Base-by-base conservation (phyloP, 1,140 invertebrate species). In the Drosophila watanabei region DNA sequence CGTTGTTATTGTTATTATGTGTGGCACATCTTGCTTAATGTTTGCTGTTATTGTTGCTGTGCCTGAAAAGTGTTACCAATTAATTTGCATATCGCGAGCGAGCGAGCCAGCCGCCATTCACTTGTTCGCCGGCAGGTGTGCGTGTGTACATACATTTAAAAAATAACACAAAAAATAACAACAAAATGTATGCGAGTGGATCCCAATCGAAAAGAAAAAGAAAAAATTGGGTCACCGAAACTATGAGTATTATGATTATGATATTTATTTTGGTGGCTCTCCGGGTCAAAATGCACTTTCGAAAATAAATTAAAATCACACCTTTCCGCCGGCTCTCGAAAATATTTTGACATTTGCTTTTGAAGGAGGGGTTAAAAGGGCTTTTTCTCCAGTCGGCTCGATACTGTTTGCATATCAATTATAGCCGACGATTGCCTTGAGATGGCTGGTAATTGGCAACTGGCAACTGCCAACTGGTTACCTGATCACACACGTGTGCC, bases 51-150 rank as follows among this genome's bases (percentile, higher is more conserved):
- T 60, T 60, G 56, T 52, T 82, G 68, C 59, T 83, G n/a, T 18
- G 48, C 52, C 62, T 63, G 65, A 66, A 87, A 87, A 88, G 76
- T 87, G 84, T 87, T 88, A 88, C 85, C 84, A 88, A 88, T 88
- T 88, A 88, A 88, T 88, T 88, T 88, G 86, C 85, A 88, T 88
- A 88, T 89, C 73, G 79, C 69, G 77, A 75, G 85, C 69, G 77
- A 75, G 85, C 70, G 68, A 51, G 46, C 65, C 24, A 24, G 46
- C 65, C 57, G 79, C 83, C 84, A 84, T 88, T 89, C 80, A 81
- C 85, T 84, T 88, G 77, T 20, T 66, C 57, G 57, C 54, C 41
- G 20, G 35, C 71, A 75, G 68, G 52, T 73, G 70, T 72, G 70
- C 41, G 66, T 45, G 37, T 65, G 33, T 62, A 39, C 37, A 60